phyloP scores from a whole-genome alignment of 1,140 invertebrate species.

The Polyergus mexicanus region DNA sequence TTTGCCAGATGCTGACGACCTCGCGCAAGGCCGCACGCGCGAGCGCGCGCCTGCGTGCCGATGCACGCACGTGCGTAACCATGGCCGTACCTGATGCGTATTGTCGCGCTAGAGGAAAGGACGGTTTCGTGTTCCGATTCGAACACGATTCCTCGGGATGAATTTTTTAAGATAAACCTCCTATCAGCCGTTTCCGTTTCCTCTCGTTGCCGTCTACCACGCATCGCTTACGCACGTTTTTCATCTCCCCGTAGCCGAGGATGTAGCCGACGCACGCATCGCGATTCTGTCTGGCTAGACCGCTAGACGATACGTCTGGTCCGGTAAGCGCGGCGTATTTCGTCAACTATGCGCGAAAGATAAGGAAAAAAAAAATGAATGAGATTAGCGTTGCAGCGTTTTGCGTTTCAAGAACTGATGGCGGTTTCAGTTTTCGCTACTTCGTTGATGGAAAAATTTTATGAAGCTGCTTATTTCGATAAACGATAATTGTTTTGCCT shows the following conservation, averaged over 20 bases:
- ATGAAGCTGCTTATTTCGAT: not conserved
- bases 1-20: slow-evolving; percentile 36
- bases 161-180: slow-evolving; percentile 72
- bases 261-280: slow-evolving; percentile 13
- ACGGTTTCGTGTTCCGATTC: slow-evolving; percentile 78
- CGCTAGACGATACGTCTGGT: slow-evolving; percentile 48
- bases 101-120: slow-evolving; percentile 72
- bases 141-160: slow-evolving; percentile 73
- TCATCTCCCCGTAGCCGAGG: not conserved
- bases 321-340: slow-evolving; percentile 35
- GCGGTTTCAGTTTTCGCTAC: slow-evolving; percentile 41
- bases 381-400: slow-evolving; percentile 28
- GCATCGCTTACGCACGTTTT: slow-evolving; percentile 42
- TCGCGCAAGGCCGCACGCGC: slow-evolving; percentile 34
- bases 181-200: slow-evolving; percentile 74
- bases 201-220: slow-evolving; percentile 8
- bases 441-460: slow-evolving; percentile 8
- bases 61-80: slow-evolving; percentile 40
- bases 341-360: slow-evolving; percentile 26
- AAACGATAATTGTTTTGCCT: not conserved
- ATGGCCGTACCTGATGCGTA: slow-evolving; percentile 19
- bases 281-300: slow-evolving; percentile 41
- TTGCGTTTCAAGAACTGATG: slow-evolving; percentile 55
- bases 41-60: not conserved
- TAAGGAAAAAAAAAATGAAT: slow-evolving; percentile 27